Evolutionary conservation across 2,113 vertebrate species (phyloP), one percentile per base, ranked within the genome.

Genomic region (Chionis minor): DNA sequence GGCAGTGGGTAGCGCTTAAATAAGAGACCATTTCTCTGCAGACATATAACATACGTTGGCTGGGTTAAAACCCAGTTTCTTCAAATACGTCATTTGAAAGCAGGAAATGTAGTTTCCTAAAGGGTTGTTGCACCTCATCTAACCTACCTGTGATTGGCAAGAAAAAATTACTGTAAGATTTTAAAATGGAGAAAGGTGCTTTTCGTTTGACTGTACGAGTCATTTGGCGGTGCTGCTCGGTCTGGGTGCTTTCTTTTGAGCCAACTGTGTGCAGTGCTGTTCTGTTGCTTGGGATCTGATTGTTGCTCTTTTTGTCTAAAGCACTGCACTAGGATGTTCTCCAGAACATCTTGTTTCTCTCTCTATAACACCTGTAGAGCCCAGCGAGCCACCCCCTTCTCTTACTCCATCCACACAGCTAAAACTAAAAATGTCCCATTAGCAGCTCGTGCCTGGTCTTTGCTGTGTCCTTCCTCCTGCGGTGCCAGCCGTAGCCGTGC

Each of bases 21-120:
- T 14, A 12, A 3, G 23, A 19, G 30, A 26, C 14, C 1, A 0
- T 13, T 35, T 11, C 58, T 69, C 66, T 80, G 58, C 24, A 9
- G 78, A 24, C 40, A 5, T 35, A 1, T 8, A n/a, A 27, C 26
- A 7, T 11, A 5, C 6, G 0, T 6, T 8, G 65, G 11, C 3
- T 17, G 23, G 33, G 28, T 51, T 89, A 27, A 63, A 47, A 23
- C 33, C 10, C 54, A 9, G 51, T 28, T n/a, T 69, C 35, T 40
- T 62, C 65, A 59, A 44, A 40, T 23, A 21, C 10, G 6, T 33
- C 2, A 0, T 28, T 47, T 23, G 33, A 90, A 71, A 87, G 61
- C 47, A 62, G 61, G 40, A 87, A 67, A 56, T 44, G 15, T 18
- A 26, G 20, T 63, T 78, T 77, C 56, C 81, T 66, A 54, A 69